Base-by-base conservation (phyloP, 1,140 invertebrate genomes). In the Musca vetustissima region DNA sequence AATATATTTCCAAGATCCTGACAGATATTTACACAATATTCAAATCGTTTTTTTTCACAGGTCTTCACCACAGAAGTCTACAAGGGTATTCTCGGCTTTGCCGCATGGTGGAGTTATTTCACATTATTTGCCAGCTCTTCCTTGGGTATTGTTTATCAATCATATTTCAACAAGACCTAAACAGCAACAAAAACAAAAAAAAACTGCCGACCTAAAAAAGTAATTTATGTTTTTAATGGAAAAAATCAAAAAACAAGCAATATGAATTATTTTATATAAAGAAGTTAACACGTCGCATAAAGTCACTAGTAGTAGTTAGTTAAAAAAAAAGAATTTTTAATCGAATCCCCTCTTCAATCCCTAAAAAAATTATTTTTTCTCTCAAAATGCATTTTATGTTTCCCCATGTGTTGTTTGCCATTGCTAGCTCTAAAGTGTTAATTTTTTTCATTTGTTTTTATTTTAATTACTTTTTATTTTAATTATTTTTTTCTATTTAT, bases 61-160 rank as follows among this genome's bases (percentile, higher is more conserved):
- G 88, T 98, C 55, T 97, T 98, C 83, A 93, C 92, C 1, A 87
- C 87, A 4, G 89, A 93, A 65, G 93, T 97, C 13, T 95, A 92
- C 74, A 86, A 91, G 75, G 96, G 95, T 2, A 77, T 98, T 53
- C 87, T 98, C 55, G 95, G 95, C 9, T 96, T 97, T 83, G 89
- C 92, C 21, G 94, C 92, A 1, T 98, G 96, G 96, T 98, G 96
- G 96, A 90, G 90, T 74, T 91, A 91, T 80, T 94, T 95, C 75
- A 84, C 91, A 0, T 91, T 94, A 85, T 97, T 97, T 83, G 86
- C 91, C 4, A 92, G 93, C 8, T 92, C 93, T 43, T 89, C 93
- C 0, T 87, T 98, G 75, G 96, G 96, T 32, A 86, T 96, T 75
- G 86, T 94, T 67, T 98, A 98, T 83, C 93, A 97, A 79, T 90